A percentile compares a stretch with the other conserved stretches of the same genome.
These are phyloP conservation scores for Phoebastria nigripes DNA, from an alignment of 2,797 vertebrate genomes.

Conservation along the genomic window DNA sequence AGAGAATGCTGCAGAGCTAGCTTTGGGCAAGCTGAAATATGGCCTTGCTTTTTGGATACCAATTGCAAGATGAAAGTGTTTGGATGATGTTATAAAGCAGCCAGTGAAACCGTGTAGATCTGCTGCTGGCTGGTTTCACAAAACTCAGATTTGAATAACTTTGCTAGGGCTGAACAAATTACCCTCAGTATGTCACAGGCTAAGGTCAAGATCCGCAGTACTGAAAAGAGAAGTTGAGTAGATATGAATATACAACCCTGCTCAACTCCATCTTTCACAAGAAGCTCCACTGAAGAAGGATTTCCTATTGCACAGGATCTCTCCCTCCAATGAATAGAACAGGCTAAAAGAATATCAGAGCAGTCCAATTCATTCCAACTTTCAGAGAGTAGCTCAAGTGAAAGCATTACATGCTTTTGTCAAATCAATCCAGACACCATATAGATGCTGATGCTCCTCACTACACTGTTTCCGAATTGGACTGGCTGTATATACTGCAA, in stretches of 20 bases:
- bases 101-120: neutral
- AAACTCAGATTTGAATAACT: neutral
- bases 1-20: neutral
- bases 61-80: neutral
- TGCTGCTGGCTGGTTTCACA: neutral
- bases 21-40: neutral
- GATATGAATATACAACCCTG: neutral
- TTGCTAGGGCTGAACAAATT: neutral
- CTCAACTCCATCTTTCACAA: neutral
- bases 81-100: neutral
- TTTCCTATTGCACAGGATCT: neutral
- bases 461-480: neutral
- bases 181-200: neutral
- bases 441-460: neutral
- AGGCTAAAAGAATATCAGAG: neutral
- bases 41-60: neutral
- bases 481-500: neutral
- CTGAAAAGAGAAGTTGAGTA: neutral
- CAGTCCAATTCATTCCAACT: neutral
- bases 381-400: neutral
- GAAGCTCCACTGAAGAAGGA: neutral
- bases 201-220: neutral
- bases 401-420: neutral
- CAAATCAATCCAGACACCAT: rapidly evolving
- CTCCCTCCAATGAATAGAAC: neutral